Evolutionary conservation across 2,888 invertebrate species (phyloP).

Genomic region (Agrochola circellaris): DNA sequence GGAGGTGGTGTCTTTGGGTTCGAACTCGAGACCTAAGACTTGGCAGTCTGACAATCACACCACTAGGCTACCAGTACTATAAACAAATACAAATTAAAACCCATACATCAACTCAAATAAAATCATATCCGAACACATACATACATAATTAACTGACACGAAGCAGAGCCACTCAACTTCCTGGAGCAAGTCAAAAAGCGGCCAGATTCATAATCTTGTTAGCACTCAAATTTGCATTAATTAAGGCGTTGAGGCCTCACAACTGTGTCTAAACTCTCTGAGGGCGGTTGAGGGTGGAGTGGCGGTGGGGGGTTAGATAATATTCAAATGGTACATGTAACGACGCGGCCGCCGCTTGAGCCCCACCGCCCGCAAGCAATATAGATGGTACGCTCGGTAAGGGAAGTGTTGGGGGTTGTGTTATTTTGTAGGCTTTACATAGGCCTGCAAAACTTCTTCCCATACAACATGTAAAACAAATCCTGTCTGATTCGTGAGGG

Average conservation of each 20-base stretch:
- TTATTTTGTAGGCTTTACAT: background rate
- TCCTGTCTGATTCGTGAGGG: no score
- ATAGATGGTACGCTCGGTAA: constrained; percentile 79
- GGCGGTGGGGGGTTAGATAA: constrained; percentile 84
- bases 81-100: background rate
- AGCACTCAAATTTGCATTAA: constrained; percentile 91
- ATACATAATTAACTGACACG: constrained; percentile 64
- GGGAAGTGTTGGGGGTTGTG: constrained; percentile 61
- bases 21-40: no score
- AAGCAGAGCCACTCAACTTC: constrained; percentile 80
- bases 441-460: background rate
- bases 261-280: constrained; percentile 85
- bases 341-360: constrained; percentile 83
- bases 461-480: background rate
- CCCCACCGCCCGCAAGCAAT: constrained; percentile 88
- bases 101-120: constrained; percentile 56
- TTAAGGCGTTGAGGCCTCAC: constrained; percentile 87
- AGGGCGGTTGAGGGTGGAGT: constrained; percentile 62
- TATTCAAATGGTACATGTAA: constrained; percentile 91
- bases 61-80: no score
- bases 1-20: no score
- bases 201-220: constrained; percentile 90
- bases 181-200: constrained; percentile 84
- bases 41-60: no score
- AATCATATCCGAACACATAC: constrained; percentile 64